Evolutionary conservation across 1,140 invertebrate genomes (phyloP).

Genomic region (Lasioglossum albipes): DNA sequence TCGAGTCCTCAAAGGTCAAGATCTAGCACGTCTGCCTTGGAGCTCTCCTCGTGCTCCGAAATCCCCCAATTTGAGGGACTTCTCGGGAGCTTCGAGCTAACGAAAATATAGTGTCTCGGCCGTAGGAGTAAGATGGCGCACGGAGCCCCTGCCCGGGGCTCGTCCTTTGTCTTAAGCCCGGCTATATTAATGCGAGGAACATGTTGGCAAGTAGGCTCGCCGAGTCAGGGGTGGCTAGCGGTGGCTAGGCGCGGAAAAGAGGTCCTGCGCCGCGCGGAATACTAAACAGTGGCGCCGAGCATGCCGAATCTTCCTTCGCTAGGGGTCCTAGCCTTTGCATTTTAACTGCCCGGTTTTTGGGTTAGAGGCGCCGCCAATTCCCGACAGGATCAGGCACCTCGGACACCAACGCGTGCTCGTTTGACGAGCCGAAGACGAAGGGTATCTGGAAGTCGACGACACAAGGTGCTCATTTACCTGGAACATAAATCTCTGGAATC

Average conservation of each 20-base stretch:
- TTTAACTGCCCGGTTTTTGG: slow-evolving; percentile 69
- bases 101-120: slow-evolving; percentile 77
- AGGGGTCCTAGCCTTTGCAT: slow-evolving; percentile 74
- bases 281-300: slow-evolving; percentile 72
- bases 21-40: slow-evolving; percentile 42
- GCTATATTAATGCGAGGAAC: slow-evolving; percentile 81
- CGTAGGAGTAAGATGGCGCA: slow-evolving; percentile 15
- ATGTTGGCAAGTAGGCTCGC: slow-evolving; percentile 69
- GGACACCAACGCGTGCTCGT: too few species aligned
- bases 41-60: slow-evolving; percentile 39
- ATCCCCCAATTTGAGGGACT: slow-evolving; percentile 78
- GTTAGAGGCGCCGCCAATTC: too few species aligned
- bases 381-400: too few species aligned
- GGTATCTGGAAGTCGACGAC: too few species aligned
- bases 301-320: slow-evolving; percentile 70
- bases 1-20: slow-evolving; percentile 49
- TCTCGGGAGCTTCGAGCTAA: slow-evolving; percentile 75
- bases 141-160: slow-evolving; percentile 62
- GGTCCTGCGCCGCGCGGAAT: slow-evolving; percentile 71
- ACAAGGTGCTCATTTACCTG: too few species aligned
- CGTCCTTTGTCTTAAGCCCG: slow-evolving; percentile 79
- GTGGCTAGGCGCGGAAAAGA: slow-evolving; percentile 65
- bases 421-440: too few species aligned
- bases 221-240: background rate
- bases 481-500: too few species aligned